Evolutionary conservation across 2,888 invertebrate genomes (phyloP).

Genomic region (Meiosimyza platycephala): DNA sequence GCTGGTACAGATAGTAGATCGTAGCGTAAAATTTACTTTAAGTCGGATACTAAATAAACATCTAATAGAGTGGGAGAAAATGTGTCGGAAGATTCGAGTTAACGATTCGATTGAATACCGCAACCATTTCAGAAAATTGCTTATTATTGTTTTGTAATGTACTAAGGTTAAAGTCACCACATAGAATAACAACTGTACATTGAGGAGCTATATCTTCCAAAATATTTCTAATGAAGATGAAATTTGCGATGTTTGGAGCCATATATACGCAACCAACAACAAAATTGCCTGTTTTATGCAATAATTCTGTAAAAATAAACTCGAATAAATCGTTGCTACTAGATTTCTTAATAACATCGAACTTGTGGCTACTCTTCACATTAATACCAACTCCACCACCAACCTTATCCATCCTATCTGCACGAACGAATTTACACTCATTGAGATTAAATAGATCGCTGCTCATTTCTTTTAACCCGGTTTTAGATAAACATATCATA

Average conservation of each 20-base stretch:
- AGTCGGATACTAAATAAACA: conserved; percentile 6
- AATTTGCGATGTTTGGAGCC: not conserved
- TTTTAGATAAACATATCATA: conserved; percentile 23
- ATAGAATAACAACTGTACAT: not conserved
- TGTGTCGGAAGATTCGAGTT: not conserved
- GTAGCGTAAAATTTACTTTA: not conserved
- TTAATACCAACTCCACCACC: conserved; percentile 16
- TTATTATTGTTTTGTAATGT: not conserved
- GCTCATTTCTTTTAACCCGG: conserved; percentile 18
- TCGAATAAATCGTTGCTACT: not conserved
- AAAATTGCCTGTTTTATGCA: not conserved
- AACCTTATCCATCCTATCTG: conserved; percentile 3
- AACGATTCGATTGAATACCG: not conserved
- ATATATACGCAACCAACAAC: not conserved
- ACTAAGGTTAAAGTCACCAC: not conserved
- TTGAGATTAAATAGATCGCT: conserved; percentile 7
- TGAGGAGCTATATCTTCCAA: not conserved
- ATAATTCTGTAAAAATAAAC: not conserved
- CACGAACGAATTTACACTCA: conserved; percentile 6
- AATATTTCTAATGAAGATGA: not conserved
- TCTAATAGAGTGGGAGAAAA: conserved; percentile 7
- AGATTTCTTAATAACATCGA: not conserved
- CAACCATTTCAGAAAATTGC: not conserved
- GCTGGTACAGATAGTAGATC: conserved; percentile 3
- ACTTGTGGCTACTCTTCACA: not conserved